Conservation (phyloP, 2,113 vertebrate species). For the Callospermophilus lateralis region DNA sequence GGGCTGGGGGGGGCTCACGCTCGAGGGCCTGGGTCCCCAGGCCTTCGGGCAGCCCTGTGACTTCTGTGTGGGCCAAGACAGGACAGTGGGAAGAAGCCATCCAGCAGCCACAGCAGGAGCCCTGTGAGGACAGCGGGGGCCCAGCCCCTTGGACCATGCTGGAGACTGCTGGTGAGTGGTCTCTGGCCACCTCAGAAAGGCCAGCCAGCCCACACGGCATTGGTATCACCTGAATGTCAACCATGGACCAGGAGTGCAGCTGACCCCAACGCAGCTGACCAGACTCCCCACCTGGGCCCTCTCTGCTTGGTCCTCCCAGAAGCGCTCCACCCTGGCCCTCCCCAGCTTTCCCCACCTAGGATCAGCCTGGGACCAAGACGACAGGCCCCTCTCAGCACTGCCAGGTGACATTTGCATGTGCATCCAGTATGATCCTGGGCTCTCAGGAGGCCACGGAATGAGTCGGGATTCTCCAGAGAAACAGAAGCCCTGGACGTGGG, state of each 20-base stretch:
- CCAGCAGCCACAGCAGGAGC: neutral
- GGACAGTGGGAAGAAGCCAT: too few species aligned
- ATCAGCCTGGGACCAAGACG: too few species aligned
- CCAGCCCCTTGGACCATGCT: accelerated
- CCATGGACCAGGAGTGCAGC: too few species aligned
- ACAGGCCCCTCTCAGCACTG: neutral
- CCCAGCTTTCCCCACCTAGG: accelerated
- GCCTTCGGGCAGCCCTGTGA: too few species aligned
- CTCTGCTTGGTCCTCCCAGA: neutral
- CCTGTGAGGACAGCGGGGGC: neutral
- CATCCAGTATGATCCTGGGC: neutral
- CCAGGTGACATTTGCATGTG: neutral
- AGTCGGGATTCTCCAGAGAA: neutral
- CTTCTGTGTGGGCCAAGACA: too few species aligned
- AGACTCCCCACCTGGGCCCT: neutral
- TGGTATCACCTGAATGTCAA: neutral
- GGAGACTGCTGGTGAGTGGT: accelerated
- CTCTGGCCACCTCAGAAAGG: neutral
- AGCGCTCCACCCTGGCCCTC: too few species aligned
- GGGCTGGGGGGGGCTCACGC: neutral
- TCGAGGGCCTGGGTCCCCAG: neutral
- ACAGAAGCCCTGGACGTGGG: neutral
- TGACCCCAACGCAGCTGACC: neutral
- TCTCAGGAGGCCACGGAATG: neutral
- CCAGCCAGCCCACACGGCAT: accelerated